Base-by-base conservation (phyloP, 2,888 invertebrate genomes). In the Agonopterix arenella region DNA sequence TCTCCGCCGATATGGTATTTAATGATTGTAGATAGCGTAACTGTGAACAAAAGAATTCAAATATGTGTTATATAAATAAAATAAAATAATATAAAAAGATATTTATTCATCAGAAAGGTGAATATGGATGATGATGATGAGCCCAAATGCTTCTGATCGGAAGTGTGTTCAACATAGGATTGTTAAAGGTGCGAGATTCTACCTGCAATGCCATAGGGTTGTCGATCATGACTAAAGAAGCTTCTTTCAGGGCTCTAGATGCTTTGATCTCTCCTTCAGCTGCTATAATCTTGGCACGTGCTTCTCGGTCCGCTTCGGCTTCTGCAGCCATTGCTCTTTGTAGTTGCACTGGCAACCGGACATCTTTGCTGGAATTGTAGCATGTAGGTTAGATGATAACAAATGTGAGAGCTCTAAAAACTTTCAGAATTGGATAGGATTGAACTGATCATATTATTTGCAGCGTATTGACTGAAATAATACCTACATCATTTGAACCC, bases 1-100 rank as follows among this genome's bases (percentile, higher is more conserved):
- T 97, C 84, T 98, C 97, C 0, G 96, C 95, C 1, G 97, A 96
- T 77, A 98, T 97, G 50, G 95, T 94, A 84, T 92, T 97, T 51
- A 98, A 86, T 0, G 98, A 98, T 88, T 98, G 98, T 42, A 97
- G 89, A 75, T 96, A 96, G n/a, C 96, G 92, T 54, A 95, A 71
- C 95, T 95, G 82, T 52, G 36, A 48, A 38, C 42, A 37, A 40
- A 47, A 40, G 37, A 11, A 36, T 11, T 44, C n/a, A n/a, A n/a
- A n/a, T n/a, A n/a, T 43, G 10, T 40, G 10, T 40, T n/a, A 40
- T 13, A 13, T 13, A 13, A 13, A 13, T 13, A 13, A 13, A 13
- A 13, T 13, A 13, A 13, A 13, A 13, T 13, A 13, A 13, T 13
- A 13, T 13, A 13, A 13, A 13, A 13, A 13, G 13, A 13, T 13